Evolutionary conservation across 2,888 invertebrate species (phyloP).

Genomic region (Parnassius glacialis): DNA sequence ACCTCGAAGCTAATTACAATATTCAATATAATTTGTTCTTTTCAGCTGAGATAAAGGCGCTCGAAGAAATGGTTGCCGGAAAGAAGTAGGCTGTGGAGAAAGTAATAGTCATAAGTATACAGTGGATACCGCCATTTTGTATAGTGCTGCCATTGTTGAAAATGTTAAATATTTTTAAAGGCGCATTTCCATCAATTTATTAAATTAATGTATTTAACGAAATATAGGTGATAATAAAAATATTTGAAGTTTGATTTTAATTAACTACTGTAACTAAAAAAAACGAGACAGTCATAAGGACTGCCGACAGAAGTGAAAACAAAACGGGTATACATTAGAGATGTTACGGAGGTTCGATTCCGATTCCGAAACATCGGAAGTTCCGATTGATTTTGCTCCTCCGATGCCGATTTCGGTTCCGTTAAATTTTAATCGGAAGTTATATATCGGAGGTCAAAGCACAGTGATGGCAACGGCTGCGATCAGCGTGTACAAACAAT

Average conservation of each 20-base stretch:
- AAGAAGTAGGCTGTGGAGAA: conserved; percentile 49
- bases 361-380: no score
- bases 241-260: conserved; percentile 33
- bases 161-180: conserved; percentile 31
- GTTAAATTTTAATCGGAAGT: no score
- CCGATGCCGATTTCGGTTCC: no score
- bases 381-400: no score
- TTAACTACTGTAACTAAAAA: background rate
- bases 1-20: no score
- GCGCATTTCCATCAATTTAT: conserved; percentile 50
- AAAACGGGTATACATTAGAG: no score
- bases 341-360: no score
- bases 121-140: conserved; percentile 48
- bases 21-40: conserved; percentile 35
- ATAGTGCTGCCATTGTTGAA: conserved; percentile 42
- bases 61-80: conserved; percentile 60
- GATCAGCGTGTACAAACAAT: no score
- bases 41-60: conserved; percentile 72
- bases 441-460: no score
- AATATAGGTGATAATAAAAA: conserved; percentile 55
- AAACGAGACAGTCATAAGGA: no score
- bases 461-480: no score
- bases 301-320: no score
- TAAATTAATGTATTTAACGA: conserved; percentile 58
- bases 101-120: conserved; percentile 52